Evolutionary conservation across 2,113 vertebrate genomes (phyloP).

Genomic region (Coptodon rendalli): DNA sequence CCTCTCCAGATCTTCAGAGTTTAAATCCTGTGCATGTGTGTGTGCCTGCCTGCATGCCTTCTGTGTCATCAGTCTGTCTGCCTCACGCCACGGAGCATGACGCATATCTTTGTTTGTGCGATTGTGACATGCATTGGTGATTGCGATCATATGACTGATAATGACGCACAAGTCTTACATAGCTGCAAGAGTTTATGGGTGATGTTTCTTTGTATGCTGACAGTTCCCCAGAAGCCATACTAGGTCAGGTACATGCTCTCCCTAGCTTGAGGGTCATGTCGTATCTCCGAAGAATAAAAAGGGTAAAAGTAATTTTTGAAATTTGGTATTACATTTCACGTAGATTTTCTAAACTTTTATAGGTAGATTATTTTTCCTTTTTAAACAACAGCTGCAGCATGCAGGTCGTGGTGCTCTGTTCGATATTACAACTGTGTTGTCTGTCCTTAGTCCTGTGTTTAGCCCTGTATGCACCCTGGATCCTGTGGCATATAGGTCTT

Average conservation of each 20-base stretch:
- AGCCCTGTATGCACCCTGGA: slow-evolving; percentile 11
- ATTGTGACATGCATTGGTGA: slow-evolving; percentile 28
- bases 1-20: background rate
- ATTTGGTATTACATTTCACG: background rate
- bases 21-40: slow-evolving; percentile 22
- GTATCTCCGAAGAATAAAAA: background rate
- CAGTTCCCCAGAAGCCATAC: background rate
- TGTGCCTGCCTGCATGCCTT: background rate
- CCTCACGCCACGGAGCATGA: slow-evolving; percentile 1
- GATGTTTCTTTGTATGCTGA: slow-evolving; percentile 3
- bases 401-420: background rate
- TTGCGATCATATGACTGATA: background rate
- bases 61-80: slow-evolving; percentile 24
- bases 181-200: background rate
- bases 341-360: background rate
- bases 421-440: background rate
- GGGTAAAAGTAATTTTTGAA: background rate
- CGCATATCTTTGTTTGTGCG: slow-evolving; percentile 19
- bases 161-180: slow-evolving; percentile 10
- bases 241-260: background rate
- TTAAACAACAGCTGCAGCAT: background rate
- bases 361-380: background rate
- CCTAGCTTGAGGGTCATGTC: background rate
- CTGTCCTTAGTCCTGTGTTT: background rate
- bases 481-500: slow-evolving; percentile 49